A percentile compares a stretch with the other conserved stretches of the same genome.
phyloP scores from a whole-genome alignment of 2,888 invertebrate genomes.

The Drosophila sordidapex region DNA sequence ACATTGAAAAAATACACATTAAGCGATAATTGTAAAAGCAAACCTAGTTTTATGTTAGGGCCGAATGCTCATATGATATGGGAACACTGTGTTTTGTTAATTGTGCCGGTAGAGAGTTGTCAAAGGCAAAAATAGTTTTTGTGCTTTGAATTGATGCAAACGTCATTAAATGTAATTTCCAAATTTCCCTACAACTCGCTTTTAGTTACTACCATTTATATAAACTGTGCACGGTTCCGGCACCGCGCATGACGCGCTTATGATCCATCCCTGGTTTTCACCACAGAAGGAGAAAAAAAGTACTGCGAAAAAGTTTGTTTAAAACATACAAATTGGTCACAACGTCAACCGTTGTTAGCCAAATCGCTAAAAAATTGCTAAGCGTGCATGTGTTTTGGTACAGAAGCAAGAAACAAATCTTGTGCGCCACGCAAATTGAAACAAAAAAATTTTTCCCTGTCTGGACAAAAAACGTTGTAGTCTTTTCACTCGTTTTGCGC shows the following conservation, averaged over 20 bases:
- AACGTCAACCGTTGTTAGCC: conserved; percentile 61
- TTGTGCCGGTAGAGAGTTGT: conserved; percentile 51
- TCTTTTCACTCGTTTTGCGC: conserved; percentile 78
- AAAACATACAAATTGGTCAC: conserved; percentile 64
- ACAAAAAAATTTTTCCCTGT: conserved; percentile 39
- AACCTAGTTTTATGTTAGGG: conserved; percentile 31
- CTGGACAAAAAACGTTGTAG: conserved; percentile 65
- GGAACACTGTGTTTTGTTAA: conserved; percentile 45
- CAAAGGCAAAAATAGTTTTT: not conserved
- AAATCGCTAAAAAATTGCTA: conserved; percentile 39
- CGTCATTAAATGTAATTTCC: not conserved
- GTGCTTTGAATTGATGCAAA: conserved; percentile 10
- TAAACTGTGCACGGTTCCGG: conserved; percentile 41
- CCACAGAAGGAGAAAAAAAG: conserved; percentile 68
- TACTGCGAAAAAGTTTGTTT: conserved; percentile 69
- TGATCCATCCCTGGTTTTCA: conserved; percentile 59
- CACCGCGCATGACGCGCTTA: conserved; percentile 65
- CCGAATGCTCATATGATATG: conserved; percentile 39
- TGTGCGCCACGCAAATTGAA: conserved; percentile 29
- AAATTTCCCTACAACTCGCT: not conserved
- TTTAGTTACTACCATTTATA: conserved; percentile 25
- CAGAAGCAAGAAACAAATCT: conserved; percentile 25
- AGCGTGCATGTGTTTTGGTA: conserved; percentile 42
- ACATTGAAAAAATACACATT: conserved; percentile 5
- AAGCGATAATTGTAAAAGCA: conserved; percentile 34